These are phyloP conservation scores for Caenorhabditis drosophilae DNA, from an alignment of 2,888 invertebrate species.

Conservation along the genomic window DNA sequence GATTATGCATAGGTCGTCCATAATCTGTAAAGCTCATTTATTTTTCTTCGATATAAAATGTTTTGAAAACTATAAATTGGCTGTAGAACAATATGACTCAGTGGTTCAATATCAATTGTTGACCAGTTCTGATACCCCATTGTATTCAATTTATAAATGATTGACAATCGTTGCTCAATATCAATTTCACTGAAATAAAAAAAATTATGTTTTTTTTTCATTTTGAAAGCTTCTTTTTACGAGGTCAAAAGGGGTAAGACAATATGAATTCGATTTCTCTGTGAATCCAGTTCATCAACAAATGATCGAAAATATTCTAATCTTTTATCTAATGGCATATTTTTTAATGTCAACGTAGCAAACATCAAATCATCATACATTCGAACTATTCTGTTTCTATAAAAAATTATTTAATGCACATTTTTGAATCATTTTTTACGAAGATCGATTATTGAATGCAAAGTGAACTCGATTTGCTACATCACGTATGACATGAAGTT, in stretches of 20 bases:
- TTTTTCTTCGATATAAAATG: neutral
- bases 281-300: conserved; percentile 50
- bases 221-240: conserved; percentile 8
- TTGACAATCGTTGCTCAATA: conserved; percentile 35
- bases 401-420: conserved; percentile 2
- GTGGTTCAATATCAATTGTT: conserved; percentile 20
- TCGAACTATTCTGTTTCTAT: conserved; percentile 4
- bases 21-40: conserved; percentile 11
- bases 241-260: conserved; percentile 47
- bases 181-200: conserved; percentile 34
- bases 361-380: conserved; percentile 52
- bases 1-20: conserved; percentile 13
- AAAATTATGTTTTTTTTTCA: neutral
- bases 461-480: conserved; percentile 45
- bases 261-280: conserved; percentile 49
- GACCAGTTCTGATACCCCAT: conserved; percentile 51
- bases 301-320: conserved; percentile 47
- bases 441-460: conserved; percentile 26
- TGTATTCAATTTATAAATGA: conserved; percentile 36
- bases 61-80: conserved; percentile 41
- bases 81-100: conserved; percentile 36
- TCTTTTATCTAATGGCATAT: conserved; percentile 39
- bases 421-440: conserved; percentile 13
- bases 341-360: conserved; percentile 41
- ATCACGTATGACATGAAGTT: conserved; percentile 39